These are phyloP conservation scores for Busseola fusca DNA, from an alignment of 2,888 invertebrate genomes.

Conservation along the genomic window DNA sequence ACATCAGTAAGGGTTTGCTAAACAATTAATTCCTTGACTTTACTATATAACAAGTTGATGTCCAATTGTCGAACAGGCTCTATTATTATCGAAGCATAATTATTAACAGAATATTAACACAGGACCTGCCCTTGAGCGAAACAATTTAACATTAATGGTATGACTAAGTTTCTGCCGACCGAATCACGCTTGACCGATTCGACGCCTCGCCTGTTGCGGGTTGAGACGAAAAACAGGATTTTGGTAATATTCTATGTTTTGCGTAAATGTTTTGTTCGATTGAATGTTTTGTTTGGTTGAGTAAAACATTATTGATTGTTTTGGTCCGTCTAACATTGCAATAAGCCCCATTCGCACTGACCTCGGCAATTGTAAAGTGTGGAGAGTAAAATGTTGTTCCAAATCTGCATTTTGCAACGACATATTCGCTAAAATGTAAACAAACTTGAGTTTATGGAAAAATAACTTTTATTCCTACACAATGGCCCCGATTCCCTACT, in stretches of 20 bases:
- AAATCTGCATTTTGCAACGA: too few relatives aligned
- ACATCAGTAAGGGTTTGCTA: background rate
- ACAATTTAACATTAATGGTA: slow-evolving; percentile 54
- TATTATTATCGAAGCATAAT: slow-evolving; percentile 47
- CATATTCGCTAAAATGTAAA: too few relatives aligned
- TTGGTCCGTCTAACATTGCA: background rate
- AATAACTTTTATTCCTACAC: too few relatives aligned
- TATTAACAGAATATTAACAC: slow-evolving; percentile 53
- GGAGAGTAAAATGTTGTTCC: too few relatives aligned
- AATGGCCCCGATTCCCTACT: too few relatives aligned
- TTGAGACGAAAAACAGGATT: slow-evolving; percentile 18
- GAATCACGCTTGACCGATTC: slow-evolving; percentile 45
- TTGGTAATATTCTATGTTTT: slow-evolving; percentile 15
- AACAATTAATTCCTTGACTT: background rate
- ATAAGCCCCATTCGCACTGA: background rate
- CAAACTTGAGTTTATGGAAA: too few relatives aligned
- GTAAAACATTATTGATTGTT: background rate
- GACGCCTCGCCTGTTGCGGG: slow-evolving; percentile 37
- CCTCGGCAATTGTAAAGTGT: background rate
- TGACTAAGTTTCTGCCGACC: slow-evolving; percentile 47
- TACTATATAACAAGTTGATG: slow-evolving; percentile 5
- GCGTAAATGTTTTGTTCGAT: background rate
- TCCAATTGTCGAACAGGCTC: slow-evolving; percentile 39
- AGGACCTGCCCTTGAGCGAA: slow-evolving; percentile 44
- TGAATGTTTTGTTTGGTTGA: background rate